phyloP scores from a whole-genome alignment of 1,140 invertebrate genomes.

The Danaus melanippus region DNA sequence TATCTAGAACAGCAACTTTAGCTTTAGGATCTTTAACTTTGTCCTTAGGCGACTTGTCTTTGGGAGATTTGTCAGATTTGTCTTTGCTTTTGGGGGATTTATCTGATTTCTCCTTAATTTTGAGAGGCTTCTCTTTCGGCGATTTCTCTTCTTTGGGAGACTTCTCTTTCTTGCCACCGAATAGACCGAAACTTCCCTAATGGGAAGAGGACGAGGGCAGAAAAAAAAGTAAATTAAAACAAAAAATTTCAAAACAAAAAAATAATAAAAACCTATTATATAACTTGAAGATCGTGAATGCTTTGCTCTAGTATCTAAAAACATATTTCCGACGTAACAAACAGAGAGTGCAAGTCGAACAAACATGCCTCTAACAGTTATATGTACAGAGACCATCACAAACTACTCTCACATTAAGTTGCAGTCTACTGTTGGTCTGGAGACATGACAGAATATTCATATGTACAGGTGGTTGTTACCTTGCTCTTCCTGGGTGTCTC shows the following conservation, averaged over 20 bases:
- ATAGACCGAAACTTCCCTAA: conserved; percentile 64
- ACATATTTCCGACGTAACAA: conserved; percentile 13
- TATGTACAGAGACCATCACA: conserved; percentile 54
- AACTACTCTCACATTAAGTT: conserved; percentile 21
- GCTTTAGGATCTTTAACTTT: conserved; percentile 66
- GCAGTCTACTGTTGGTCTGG: neutral
- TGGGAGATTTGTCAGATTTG: conserved; percentile 47
- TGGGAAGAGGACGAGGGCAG: conserved; percentile 41
- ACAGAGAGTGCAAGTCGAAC: conserved; percentile 38
- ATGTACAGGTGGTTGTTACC: conserved; percentile 30
- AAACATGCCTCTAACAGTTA: conserved; percentile 48
- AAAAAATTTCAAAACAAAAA: conserved; percentile 24
- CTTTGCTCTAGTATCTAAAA: conserved; percentile 13
- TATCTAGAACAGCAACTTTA: conserved; percentile 61
- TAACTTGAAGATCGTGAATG: conserved; percentile 26
- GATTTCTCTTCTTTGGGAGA: conserved; percentile 62
- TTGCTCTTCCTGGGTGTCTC: conserved; percentile 68
- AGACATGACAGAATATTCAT: conserved; percentile 23
- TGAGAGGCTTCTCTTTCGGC: conserved; percentile 52
- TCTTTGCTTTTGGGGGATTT: conserved; percentile 63
- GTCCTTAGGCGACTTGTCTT: conserved; percentile 60
- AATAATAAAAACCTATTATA: conserved; percentile 30
- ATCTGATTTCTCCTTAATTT: conserved; percentile 30
- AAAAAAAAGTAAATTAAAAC: conserved; percentile 54
- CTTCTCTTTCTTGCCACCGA: conserved; percentile 55